Base-by-base conservation (phyloP, 2,888 invertebrate genomes). In the Rhamnusium bicolor region DNA sequence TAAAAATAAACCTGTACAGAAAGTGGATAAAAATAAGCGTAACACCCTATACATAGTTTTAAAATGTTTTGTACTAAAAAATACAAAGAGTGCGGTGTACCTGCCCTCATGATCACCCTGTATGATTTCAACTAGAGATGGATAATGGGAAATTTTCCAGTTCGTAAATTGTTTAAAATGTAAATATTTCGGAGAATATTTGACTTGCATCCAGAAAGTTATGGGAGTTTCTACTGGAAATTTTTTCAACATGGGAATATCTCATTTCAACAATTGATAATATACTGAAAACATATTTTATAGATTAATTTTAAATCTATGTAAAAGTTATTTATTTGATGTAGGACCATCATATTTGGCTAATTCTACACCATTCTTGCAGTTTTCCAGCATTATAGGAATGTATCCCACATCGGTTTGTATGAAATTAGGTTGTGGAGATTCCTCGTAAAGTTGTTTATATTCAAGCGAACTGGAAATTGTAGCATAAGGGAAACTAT, bases 401-500 rank as follows among this genome's bases (percentile, higher is more conserved):
- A 83, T 80, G 58, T 78, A 82, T 8, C 82, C 83, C 18, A 80
- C 77, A 66, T 82, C 82, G n/a, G 81, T 82, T 60, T 79, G 77
- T 49, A 81, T 72, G 65, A 81, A 82, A 73, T 71, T 79, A 1
- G 81, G 81, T 70, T 80, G 80, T 5, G 79, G 77, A 5, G 68
- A 69, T 51, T 77, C 77, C n/a, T 70, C 75, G 6, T 66, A 60
- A 16, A 62, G 27, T 14, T 51, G 65, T 40, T 68, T 72, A 32
- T 53, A 53, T 8, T 74, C 71, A 10, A 60, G 51, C 24, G 56
- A 53, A 32, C 32, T 68, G n/a, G 69, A 63, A 19, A 81, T 79
- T 10, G 82, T 82, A 12, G 82, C 84, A 63, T 83, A 84, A 7
- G 84, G 84, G 69, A 85, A 85, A 72, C 77, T 80, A 4, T 76